Evolutionary conservation across 2,888 invertebrate species (phyloP), one percentile per base, ranked within the genome.

Genomic region (Pyralis farinalis): DNA sequence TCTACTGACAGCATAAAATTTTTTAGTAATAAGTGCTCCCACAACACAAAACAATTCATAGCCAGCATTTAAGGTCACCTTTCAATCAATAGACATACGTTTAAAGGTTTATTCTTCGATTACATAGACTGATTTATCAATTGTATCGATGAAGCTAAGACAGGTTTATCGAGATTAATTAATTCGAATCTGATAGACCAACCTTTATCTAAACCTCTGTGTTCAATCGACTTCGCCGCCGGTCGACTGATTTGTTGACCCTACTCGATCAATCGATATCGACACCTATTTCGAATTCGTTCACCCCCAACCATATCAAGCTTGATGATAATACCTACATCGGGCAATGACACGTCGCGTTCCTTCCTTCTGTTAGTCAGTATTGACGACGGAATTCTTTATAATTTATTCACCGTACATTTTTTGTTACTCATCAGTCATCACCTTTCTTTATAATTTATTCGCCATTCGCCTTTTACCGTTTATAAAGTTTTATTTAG

Each of bases 221-320:
- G 51, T 45, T 47, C 44, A 53, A 42, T 34, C 37, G 40, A 16
- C 28, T 63, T 52, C 50, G 41, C 33, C 46, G 34, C 38, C 37
- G 39, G 31, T 39, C 41, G 48, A 40, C 32, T 37, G 47, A 49
- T 62, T 55, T 62, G 58, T 52, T 62, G 62, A 65, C 59, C 61
- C 37, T 44, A 16, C 40, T 37, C 43, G 43, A 42, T 45, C 53
- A 51, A 61, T 64, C 64, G 58, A 58, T 66, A 54, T 25, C n/a
- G 25, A 52, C 42, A 34, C 36, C 55, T 58, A 53, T 55, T 58
- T 50, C 51, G 44, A 51, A 58, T 58, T 58, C 63, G 53, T 63
- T 66, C 63, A 66, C 61, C 63, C 51, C 43, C 42, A 16, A 25
- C 25, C 32, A 8, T 12, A 31, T 31, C 31, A 38, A 16, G 25